A percentile compares a stretch with the other conserved stretches of the same genome.
phyloP scores from a whole-genome alignment of 23 tunicate genomes.

The Trididemnum clinides region DNA sequence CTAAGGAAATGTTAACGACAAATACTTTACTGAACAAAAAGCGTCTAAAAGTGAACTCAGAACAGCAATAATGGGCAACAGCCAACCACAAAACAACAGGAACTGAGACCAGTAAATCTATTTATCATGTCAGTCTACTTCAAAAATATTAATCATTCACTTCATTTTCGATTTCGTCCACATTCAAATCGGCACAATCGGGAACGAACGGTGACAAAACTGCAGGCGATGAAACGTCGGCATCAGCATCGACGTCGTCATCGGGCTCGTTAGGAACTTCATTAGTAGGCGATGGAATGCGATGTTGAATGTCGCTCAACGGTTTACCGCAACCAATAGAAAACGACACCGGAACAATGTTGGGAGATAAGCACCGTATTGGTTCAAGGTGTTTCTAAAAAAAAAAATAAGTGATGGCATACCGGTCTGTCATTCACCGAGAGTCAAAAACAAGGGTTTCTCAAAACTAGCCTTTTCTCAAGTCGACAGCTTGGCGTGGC shows the following conservation, averaged over 20 bases:
- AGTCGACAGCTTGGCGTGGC: too few relatives aligned
- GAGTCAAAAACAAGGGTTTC: too few relatives aligned
- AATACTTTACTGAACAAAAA: background rate
- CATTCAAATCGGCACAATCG: constrained; percentile 58
- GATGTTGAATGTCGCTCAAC: constrained; percentile 26
- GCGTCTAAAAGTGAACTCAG: background rate
- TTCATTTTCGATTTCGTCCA: constrained; percentile 68
- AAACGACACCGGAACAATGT: background rate
- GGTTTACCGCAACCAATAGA: constrained; percentile 18
- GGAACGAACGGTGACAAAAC: constrained; percentile 26
- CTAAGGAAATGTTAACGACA: background rate
- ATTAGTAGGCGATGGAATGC: constrained; percentile 43
- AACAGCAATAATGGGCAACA: constrained; percentile 23
- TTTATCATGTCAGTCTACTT: too few relatives aligned
- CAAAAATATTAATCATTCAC: background rate
- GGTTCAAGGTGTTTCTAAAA: constrained; percentile 10
- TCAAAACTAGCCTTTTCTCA: too few relatives aligned
- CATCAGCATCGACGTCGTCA: constrained; percentile 25
- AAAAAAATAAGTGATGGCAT: too few relatives aligned
- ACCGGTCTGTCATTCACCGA: too few relatives aligned
- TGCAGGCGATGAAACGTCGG: constrained; percentile 26
- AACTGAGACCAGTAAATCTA: background rate
- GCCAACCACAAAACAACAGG: background rate
- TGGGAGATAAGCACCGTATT: background rate
- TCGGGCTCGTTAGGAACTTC: constrained; percentile 36